Base-by-base conservation (phyloP, 2,797 vertebrate genomes). In the Triplophysa yarkandensis region DNA sequence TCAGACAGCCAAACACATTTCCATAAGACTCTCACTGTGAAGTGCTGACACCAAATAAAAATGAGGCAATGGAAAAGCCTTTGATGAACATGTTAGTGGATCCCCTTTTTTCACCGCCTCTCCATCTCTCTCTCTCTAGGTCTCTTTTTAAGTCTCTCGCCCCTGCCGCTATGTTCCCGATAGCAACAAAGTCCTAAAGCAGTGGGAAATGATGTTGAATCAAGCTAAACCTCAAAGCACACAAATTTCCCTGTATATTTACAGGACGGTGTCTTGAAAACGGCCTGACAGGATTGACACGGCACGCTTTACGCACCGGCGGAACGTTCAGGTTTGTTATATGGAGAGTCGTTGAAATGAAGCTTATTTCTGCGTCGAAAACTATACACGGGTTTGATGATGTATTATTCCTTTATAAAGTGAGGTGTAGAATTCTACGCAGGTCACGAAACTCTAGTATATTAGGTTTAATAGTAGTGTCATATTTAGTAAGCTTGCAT, bases 41-140 rank as follows among this genome's bases (percentile, higher is more conserved):
- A 80, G 85, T 79, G 77, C 79, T 73, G 80, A 82, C 76, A 78
- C 68, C 68, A 74, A 79, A 78, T 78, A 55, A 48, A 74, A 74
- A 64, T 57, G 76, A 61, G 76, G 60, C 63, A 68, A 66, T 30
- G 19, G 68, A 27, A 78, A 58, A 57, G 44, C 55, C 83, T 83
- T 86, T 84, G 84, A 85, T 85, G 82, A 78, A 68, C 76, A 79
- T 71, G 72, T 81, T 84, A 77, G 62, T 16, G 76, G 58, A 71
- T 75, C n/a, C n/a, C 68, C 25, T 32, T 54, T 63, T 67, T 73
- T 43, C 36, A 65, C 43, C 25, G n/a, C 23, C 30, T 60, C 43
- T 66, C 48, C n/a, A n/a, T 43, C 34, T 30, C 77, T 71, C 57
- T 19, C 23, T 69, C 63, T 46, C 46, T 28, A 23, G 50, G 32